Evolutionary conservation across 1,140 invertebrate genomes (phyloP).

Genomic region (Aphis craccivora): DNA sequence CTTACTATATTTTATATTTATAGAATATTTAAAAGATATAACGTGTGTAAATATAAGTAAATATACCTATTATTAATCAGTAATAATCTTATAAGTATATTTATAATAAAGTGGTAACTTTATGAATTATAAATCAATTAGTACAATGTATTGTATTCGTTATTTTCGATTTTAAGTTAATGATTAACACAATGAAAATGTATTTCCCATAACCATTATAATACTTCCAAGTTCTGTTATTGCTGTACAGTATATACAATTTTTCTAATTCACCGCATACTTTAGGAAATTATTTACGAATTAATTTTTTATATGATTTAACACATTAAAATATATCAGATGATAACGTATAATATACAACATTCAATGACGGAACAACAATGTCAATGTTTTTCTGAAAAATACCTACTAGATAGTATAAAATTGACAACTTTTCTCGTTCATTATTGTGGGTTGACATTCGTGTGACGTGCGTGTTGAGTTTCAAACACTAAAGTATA

Average conservation of each 20-base stretch:
- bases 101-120: not conserved
- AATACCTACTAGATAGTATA: not conserved
- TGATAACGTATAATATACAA: not conserved
- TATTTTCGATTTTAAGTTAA: not conserved
- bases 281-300: not conserved
- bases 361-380: not conserved
- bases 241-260: too few relatives aligned
- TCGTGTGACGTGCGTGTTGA: not conserved
- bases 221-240: too few relatives aligned
- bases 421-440: not conserved
- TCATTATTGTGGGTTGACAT: not conserved
- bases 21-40: too few relatives aligned
- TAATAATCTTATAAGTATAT: not conserved
- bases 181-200: too few relatives aligned
- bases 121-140: not conserved
- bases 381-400: not conserved
- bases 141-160: not conserved
- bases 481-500: not conserved
- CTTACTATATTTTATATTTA: not conserved
- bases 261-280: too few relatives aligned
- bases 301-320: not conserved
- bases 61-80: not conserved
- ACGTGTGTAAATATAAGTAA: too few relatives aligned
- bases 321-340: not conserved
- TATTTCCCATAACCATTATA: too few relatives aligned